These are phyloP conservation scores for Ophiodon elongatus DNA, from an alignment of 2,113 vertebrate genomes.

Conservation along the genomic window DNA sequence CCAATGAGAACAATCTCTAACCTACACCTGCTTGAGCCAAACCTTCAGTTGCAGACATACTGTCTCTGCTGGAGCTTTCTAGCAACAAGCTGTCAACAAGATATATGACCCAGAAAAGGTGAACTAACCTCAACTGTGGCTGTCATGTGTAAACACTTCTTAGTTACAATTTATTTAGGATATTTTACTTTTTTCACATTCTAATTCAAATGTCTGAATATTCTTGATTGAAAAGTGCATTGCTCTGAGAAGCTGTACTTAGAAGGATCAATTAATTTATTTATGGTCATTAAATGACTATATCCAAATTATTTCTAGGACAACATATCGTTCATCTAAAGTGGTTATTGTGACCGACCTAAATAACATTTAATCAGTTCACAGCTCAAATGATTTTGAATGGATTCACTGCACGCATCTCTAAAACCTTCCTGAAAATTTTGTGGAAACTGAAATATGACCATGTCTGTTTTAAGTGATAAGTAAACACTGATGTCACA, in stretches of 20 bases:
- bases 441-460: not conserved
- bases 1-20: no score
- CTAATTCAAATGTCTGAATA: no score
- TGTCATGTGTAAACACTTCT: not conserved
- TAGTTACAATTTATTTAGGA: no score
- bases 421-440: not conserved
- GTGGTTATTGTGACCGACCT: no score
- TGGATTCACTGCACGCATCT: not conserved
- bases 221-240: no score
- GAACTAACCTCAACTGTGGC: not conserved
- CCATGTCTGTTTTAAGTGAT: conserved; percentile 19
- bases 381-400: not conserved
- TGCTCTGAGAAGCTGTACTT: no score
- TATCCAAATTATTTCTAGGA: not conserved
- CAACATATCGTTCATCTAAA: not conserved
- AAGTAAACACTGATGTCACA: conserved; percentile 7
- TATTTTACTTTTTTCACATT: no score
- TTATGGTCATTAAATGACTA: no score
- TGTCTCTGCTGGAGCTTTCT: no score
- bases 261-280: no score
- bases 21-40: no score
- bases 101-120: not conserved
- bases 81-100: not conserved
- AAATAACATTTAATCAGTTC: not conserved
- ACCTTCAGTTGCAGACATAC: no score